A percentile compares a stretch with the other conserved stretches of the same genome.
Evolutionary conservation across 2,888 invertebrate genomes (phyloP).

Genomic region (Malacosoma neustria): DNA sequence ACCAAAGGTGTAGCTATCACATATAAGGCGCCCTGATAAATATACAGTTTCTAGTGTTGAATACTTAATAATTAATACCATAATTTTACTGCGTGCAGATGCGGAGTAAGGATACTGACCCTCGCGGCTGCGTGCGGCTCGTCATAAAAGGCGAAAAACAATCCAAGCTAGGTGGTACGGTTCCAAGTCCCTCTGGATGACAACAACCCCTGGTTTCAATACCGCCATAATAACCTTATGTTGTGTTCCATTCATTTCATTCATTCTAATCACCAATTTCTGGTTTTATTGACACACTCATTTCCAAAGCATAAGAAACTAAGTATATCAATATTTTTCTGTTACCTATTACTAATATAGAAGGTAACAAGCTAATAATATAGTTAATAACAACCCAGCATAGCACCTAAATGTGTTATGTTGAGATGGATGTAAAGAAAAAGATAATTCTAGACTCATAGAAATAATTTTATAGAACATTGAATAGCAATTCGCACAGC

Average conservation of each 20-base stretch:
- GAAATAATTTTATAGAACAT: too few relatives aligned
- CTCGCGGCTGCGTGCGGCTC: not conserved
- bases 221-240: not conserved
- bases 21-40: not conserved
- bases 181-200: not conserved
- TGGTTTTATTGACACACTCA: too few relatives aligned
- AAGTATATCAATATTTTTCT: too few relatives aligned
- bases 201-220: not conserved
- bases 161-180: not conserved
- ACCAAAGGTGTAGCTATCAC: constrained; percentile 30
- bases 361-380: too few relatives aligned
- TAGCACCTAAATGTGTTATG: too few relatives aligned
- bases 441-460: too few relatives aligned
- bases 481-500: not conserved
- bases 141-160: not conserved
- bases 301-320: too few relatives aligned
- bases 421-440: too few relatives aligned
- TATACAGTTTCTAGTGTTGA: not conserved
- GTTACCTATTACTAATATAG: too few relatives aligned
- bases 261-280: too few relatives aligned
- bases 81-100: not conserved
- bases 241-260: not conserved
- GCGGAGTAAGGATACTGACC: not conserved
- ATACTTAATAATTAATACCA: not conserved
- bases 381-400: too few relatives aligned